A percentile compares a stretch with the other conserved stretches of the same genome.
Evolutionary conservation across 2,113 vertebrate species (phyloP).

Genomic region (Pelusios castaneus): DNA sequence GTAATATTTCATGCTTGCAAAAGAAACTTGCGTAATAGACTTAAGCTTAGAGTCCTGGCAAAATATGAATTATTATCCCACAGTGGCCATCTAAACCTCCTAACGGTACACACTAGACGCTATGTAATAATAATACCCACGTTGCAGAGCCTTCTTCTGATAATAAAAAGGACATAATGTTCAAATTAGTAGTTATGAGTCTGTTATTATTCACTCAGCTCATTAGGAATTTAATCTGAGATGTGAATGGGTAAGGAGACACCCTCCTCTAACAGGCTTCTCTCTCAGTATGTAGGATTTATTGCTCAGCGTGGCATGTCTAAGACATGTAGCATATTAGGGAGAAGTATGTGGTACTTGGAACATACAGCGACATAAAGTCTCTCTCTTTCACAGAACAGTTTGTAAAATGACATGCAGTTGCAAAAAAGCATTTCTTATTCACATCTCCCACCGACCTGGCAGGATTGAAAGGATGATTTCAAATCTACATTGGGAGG

Average conservation of each 20-base stretch:
- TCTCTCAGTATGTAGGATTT: constrained; percentile 11
- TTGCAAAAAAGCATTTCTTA: not conserved
- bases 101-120: constrained; percentile 30
- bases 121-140: constrained; percentile 44
- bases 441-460: not conserved
- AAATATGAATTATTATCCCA: constrained; percentile 50
- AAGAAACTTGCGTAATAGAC: not conserved
- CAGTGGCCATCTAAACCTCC: constrained; percentile 37
- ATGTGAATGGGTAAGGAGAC: constrained; percentile 15
- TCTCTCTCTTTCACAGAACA: not conserved
- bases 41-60: not conserved
- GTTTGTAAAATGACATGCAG: not conserved
- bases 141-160: constrained; percentile 19
- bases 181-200: constrained; percentile 46
- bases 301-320: not conserved
- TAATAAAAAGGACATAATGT: constrained; percentile 60
- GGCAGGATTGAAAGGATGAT: not conserved
- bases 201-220: constrained; percentile 40
- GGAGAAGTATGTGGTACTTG: not conserved
- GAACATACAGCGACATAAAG: fast-evolving
- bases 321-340: not conserved
- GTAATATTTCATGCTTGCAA: not conserved
- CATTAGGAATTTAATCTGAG: constrained; percentile 41
- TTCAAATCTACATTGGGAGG: not conserved
- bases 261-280: not conserved